Evolutionary conservation across 2,888 invertebrate species (phyloP), one percentile per base, ranked within the genome.

Genomic region (Sthenelais limicola): DNA sequence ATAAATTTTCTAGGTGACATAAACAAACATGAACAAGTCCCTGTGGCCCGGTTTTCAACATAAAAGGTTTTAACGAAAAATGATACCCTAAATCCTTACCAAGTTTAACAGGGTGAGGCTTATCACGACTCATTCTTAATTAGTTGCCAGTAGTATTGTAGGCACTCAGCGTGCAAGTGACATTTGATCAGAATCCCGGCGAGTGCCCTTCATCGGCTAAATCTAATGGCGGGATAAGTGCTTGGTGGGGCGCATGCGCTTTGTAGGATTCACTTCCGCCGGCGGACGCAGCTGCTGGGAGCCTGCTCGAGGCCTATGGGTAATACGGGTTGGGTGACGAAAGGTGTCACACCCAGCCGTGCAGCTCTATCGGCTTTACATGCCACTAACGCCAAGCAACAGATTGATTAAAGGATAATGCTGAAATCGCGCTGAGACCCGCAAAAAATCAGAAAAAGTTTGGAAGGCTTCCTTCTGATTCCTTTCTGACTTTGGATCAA

Each of bases 391-490:
- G 54, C 54, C 54, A 28, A 9, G 30, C 28, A 54, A 54, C 54
- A 54, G 54, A 54, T 54, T 54, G 54, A 54, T 54, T 54, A 54
- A 54, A 54, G 54, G 54, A 54, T 54, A 54, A 54, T 54, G 54
- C 32, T 54, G 54, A 54, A 32, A 54, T 54, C 54, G 30, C 5
- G 28, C 28, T 18, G 43, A 18, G n/a, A n/a, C n/a, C n/a, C n/a
- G n/a, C n/a, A n/a, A n/a, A n/a, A n/a, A n/a, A n/a, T n/a, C n/a
- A n/a, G n/a, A n/a, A n/a, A n/a, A n/a, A n/a, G n/a, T n/a, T n/a
- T n/a, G n/a, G n/a, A n/a, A n/a, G n/a, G n/a, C n/a, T n/a, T n/a
- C n/a, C n/a, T n/a, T n/a, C n/a, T n/a, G n/a, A n/a, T n/a, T n/a
- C n/a, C n/a, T n/a, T n/a, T n/a, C n/a, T n/a, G n/a, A n/a, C n/a